Evolutionary conservation across 53 echinoderm and acorn worm genomes (phyloP), one percentile per base, ranked within the genome.

Genomic region (Patiria pectinifera): DNA sequence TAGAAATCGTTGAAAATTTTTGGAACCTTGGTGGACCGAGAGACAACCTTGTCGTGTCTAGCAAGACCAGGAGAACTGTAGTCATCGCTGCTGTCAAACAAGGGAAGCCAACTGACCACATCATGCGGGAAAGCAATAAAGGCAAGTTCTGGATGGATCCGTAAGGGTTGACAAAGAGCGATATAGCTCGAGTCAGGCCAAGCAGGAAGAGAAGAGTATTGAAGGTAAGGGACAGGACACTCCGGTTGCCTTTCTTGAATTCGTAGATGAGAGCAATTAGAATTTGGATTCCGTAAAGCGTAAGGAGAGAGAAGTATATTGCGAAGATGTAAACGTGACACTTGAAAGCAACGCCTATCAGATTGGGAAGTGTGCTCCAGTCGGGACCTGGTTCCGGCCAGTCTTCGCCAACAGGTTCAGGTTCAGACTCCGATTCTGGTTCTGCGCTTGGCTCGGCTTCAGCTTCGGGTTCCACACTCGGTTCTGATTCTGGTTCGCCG

Each of bases 321-420:
- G 95, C 94, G 75, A 97, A 96, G 9, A 93, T 92, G 53, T 92
- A 96, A 6, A 92, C 92, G 75, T 97, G 97, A 25, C 96, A 48
- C 4, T 85, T 72, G 87, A 93, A 93, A 13, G 97, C 97, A 3
- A 84, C 76, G 12, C 93, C 93, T 48, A 96, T 71, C 46, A 92
- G 24, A 53, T 69, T 71, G 25, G 77, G 84, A 3, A 94, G 84
- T 3, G 77, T 70, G 44, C 48, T 85, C 97, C 97, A 97, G 85
- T 97, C 87, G n/a, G 97, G 97, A 69, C 97, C 97, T 21, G 97
- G 97, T 80, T 97, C 97, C 3, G 97, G 97, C 97, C 97, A 97
- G 4, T 91, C 93, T 71, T 97, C 97, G 0, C 93, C 93, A 60
- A 84, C 94, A 23, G 94, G 87, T 66, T 95, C 93, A 13, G 93